Percentiles rank a stretch among this genome's conserved stretches.
These are phyloP conservation scores for Otocyon megalotis DNA, from an alignment of 2,113 vertebrate species.

Conservation along the genomic window DNA sequence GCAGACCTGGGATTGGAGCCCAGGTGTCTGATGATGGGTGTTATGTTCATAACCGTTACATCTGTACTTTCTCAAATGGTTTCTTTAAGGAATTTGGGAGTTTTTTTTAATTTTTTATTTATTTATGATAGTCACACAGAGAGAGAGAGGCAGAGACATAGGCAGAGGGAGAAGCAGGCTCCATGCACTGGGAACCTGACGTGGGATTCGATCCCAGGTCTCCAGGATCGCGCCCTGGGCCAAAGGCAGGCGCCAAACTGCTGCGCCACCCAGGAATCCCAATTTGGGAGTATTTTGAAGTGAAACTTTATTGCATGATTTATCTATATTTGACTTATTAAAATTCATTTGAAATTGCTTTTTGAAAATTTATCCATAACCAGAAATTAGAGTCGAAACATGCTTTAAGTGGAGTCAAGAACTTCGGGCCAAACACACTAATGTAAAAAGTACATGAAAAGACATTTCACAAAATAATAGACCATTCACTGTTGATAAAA, in stretches of 20 bases:
- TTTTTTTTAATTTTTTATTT: too few relatives aligned
- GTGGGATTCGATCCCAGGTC: too few relatives aligned
- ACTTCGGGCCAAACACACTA: background rate
- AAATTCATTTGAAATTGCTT: constrained; percentile 25
- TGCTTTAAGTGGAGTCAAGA: background rate
- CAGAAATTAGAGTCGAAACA: constrained; percentile 39
- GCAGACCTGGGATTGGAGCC: background rate
- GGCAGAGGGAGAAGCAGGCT: too few relatives aligned
- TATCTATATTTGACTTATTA: constrained; percentile 33
- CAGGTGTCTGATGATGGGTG: background rate
- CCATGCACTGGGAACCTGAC: too few relatives aligned
- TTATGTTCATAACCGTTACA: background rate
- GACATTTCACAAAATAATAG: background rate
- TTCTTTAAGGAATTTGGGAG: background rate
- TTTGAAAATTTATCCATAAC: background rate
- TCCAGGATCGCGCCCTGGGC: too few relatives aligned
- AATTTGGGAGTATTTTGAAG: background rate
- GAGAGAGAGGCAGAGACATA: too few relatives aligned
- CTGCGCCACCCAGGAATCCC: too few relatives aligned
- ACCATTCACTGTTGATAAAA: background rate
- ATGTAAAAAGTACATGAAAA: constrained; percentile 12
- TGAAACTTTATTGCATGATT: background rate
- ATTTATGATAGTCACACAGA: too few relatives aligned
- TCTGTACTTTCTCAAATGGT: background rate
- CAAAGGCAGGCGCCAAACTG: too few relatives aligned